Percentiles rank a stretch among this genome's conserved stretches.
These are phyloP conservation scores for Echiichthys vipera DNA, from an alignment of 2,797 vertebrate genomes.

Conservation along the genomic window DNA sequence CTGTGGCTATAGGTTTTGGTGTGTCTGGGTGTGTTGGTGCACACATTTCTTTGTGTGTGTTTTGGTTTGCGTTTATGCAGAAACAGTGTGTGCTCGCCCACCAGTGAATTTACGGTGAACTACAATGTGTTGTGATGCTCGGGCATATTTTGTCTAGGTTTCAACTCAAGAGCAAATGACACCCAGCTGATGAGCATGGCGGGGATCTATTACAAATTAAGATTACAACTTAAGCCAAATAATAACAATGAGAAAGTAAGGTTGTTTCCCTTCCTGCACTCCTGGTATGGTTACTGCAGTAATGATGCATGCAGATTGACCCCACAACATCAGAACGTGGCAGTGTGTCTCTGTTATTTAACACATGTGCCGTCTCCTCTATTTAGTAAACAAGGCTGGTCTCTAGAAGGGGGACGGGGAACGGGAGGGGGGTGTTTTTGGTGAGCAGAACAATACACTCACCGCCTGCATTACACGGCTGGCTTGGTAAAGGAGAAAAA, in stretches of 20 bases:
- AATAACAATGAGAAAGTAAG: background rate
- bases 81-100: background rate
- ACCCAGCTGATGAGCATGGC: background rate
- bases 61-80: constrained; percentile 9
- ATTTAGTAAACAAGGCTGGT: constrained; percentile 49
- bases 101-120: background rate
- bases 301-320: constrained; percentile 9
- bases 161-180: background rate
- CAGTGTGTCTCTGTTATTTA: constrained; percentile 39
- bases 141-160: background rate
- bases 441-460: constrained; percentile 40
- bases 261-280: background rate
- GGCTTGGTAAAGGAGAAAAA: constrained; percentile 11
- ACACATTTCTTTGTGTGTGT: constrained; percentile 17
- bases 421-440: constrained; percentile 20
- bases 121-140: background rate
- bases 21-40: constrained; percentile 11
- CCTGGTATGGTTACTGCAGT: background rate
- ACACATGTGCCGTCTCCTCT: constrained; percentile 45
- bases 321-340: constrained; percentile 20
- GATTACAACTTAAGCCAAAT: background rate
- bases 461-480: constrained; percentile 43
- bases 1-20: constrained; percentile 4
- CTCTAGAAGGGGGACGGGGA: constrained; percentile 18
- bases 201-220: background rate